phyloP scores from a whole-genome alignment of 1,140 invertebrate species.

The Melitaea cinxia region DNA sequence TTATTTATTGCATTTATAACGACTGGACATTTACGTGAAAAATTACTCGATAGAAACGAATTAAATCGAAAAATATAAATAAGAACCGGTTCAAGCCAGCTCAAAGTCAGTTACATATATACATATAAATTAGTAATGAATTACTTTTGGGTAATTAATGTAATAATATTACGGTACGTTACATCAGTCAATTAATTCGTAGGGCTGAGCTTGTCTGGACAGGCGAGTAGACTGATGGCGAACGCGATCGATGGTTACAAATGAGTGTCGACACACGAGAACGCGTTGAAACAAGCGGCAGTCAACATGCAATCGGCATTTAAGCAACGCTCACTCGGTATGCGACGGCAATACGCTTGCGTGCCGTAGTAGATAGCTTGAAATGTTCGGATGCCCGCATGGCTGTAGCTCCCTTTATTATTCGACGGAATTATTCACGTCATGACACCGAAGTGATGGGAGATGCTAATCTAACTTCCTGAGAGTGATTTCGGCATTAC shows the following conservation, averaged over 20 bases:
- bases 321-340: constrained; percentile 17
- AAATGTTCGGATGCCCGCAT: constrained; percentile 61
- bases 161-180: constrained; percentile 9
- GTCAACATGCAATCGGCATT: constrained; percentile 40
- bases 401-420: constrained; percentile 57
- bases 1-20: background rate
- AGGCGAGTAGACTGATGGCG: constrained; percentile 48
- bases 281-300: constrained; percentile 50
- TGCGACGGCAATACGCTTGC: constrained; percentile 59
- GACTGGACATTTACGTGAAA: background rate
- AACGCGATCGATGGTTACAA: constrained; percentile 72
- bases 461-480: constrained; percentile 71
- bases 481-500: constrained; percentile 50
- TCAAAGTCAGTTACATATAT: background rate
- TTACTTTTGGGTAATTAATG: background rate
- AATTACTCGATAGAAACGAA: background rate
- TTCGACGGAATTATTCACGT: constrained; percentile 64
- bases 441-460: constrained; percentile 51
- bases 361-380: constrained; percentile 61
- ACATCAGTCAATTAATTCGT: constrained; percentile 30
- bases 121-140: background rate
- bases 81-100: background rate
- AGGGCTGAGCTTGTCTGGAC: constrained; percentile 12
- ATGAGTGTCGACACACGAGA: constrained; percentile 64
- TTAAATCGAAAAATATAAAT: background rate